These are phyloP conservation scores for Reticulitermes speratus DNA, from an alignment of 1,140 invertebrate genomes.

Conservation along the genomic window DNA sequence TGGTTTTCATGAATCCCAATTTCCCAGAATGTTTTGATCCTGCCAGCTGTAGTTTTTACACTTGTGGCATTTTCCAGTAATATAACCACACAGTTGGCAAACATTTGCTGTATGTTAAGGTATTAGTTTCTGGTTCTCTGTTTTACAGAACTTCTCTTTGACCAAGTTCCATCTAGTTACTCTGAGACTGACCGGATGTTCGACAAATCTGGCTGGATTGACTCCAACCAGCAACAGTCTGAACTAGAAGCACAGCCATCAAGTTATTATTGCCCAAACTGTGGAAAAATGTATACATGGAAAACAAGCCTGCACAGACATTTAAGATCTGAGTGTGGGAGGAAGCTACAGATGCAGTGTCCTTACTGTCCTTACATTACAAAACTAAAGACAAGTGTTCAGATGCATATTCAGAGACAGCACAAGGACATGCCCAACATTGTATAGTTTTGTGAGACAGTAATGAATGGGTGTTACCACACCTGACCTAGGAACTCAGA, in stretches of 20 bases:
- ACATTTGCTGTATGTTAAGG: too few relatives aligned
- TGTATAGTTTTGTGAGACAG: not conserved
- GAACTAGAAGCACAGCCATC: too few relatives aligned
- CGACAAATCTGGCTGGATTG: too few relatives aligned
- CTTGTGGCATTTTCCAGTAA: too few relatives aligned
- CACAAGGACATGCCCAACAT: not conserved
- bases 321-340: constrained; percentile 53
- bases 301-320: constrained; percentile 31
- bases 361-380: constrained; percentile 37
- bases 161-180: not conserved
- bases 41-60: too few relatives aligned
- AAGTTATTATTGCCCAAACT: constrained; percentile 17
- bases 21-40: too few relatives aligned
- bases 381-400: too few relatives aligned
- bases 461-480: too few relatives aligned
- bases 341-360: constrained; percentile 50
- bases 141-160: not conserved
- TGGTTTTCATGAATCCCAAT: too few relatives aligned
- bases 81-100: too few relatives aligned
- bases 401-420: not conserved
- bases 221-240: not conserved
- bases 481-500: too few relatives aligned
- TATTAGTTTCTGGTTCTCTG: too few relatives aligned
- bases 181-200: not conserved
- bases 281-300: constrained; percentile 27